Percentiles rank a stretch among this genome's conserved stretches.
These are phyloP conservation scores for Drosophila ustulata DNA, from an alignment of 2,888 invertebrate genomes.

Conservation along the genomic window DNA sequence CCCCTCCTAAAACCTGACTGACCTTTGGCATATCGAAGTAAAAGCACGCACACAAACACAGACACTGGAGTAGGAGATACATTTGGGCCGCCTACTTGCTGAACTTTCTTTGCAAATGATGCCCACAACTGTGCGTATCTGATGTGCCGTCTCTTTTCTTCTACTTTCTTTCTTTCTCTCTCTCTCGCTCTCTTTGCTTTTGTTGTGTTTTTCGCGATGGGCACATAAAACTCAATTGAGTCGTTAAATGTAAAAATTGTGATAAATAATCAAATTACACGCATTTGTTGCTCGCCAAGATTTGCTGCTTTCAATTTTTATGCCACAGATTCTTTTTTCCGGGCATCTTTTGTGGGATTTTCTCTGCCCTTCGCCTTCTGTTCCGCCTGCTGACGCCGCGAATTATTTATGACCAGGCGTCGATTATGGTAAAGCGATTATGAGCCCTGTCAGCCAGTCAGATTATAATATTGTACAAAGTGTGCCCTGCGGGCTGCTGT, in stretches of 20 bases:
- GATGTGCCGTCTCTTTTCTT: conserved; percentile 7
- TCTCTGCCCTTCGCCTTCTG: background rate
- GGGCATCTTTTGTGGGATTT: conserved; percentile 29
- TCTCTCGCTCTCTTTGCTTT: conserved; percentile 1
- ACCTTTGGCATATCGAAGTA: conserved; percentile 46
- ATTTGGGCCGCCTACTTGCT: conserved; percentile 16
- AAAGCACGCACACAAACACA: conserved; percentile 1
- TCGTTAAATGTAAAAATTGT: conserved; percentile 80
- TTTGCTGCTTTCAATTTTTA: conserved; percentile 57
- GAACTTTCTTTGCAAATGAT: conserved; percentile 46
- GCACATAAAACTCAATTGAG: conserved; percentile 78
- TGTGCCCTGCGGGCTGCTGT: background rate
- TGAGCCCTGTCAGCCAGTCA: conserved; percentile 36
- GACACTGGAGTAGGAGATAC: background rate
- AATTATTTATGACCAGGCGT: conserved; percentile 60
- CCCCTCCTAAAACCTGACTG: conserved; percentile 9
- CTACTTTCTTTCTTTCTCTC: background rate
- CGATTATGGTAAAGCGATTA: conserved; percentile 49
- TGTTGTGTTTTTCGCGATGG: conserved; percentile 41
- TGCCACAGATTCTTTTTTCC: conserved; percentile 43
- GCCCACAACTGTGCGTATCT: conserved; percentile 32
- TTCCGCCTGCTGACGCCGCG: conserved; percentile 51
- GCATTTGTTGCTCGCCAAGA: conserved; percentile 69
- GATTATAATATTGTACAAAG: conserved; percentile 32
- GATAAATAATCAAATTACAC: conserved; percentile 82